phyloP scores from a whole-genome alignment of 2,888 invertebrate genomes.

The Parnassius smintheus region DNA sequence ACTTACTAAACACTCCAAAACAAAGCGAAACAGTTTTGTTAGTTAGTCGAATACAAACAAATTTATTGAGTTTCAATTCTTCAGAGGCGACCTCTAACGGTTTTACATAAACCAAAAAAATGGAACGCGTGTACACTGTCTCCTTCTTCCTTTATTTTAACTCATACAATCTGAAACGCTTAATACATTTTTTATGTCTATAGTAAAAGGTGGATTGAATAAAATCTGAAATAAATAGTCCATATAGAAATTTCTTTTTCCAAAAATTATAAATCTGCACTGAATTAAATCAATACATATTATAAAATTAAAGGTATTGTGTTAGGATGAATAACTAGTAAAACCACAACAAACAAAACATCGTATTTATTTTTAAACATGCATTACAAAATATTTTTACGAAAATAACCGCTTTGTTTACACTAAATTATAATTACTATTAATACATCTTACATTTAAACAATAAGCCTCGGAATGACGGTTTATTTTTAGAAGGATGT shows the following conservation, averaged over 20 bases:
- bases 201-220: too few species aligned
- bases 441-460: constrained; percentile 38
- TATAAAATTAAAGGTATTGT: constrained; percentile 35
- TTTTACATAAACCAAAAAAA: too few species aligned
- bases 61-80: too few species aligned
- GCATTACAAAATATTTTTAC: constrained; percentile 47
- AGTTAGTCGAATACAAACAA: neutral
- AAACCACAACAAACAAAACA: constrained; percentile 80
- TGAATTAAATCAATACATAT: too few species aligned
- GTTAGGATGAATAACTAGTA: constrained; percentile 64
- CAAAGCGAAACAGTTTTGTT: constrained; percentile 15
- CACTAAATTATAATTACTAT: constrained; percentile 45
- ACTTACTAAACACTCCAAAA: constrained; percentile 21
- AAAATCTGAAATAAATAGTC: neutral
- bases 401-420: constrained; percentile 42
- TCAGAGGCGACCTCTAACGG: too few species aligned
- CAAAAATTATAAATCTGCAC: neutral
- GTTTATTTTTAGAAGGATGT: constrained; percentile 26
- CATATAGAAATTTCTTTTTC: neutral
- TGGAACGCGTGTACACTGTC: too few species aligned
- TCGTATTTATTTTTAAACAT: constrained; percentile 71
- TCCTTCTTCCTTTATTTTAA: too few species aligned
- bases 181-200: neutral
- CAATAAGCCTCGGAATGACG: constrained; percentile 39
- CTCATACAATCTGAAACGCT: neutral